phyloP scores from a whole-genome alignment of 92 coral and sea anemone species.

The Metridium senile region DNA sequence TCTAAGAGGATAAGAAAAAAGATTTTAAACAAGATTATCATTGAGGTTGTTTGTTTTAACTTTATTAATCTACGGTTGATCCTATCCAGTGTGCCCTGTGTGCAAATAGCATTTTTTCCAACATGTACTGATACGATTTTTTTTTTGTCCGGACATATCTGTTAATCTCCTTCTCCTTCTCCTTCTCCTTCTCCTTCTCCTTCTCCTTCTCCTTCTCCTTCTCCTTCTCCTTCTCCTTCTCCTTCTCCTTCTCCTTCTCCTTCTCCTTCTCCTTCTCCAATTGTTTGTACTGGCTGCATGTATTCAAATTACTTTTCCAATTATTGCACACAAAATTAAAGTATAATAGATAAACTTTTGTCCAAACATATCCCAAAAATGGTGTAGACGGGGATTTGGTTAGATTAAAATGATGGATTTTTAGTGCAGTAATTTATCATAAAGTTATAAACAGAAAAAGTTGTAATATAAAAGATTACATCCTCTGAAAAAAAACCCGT shows the following conservation, averaged over 20 bases:
- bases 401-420: no score
- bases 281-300: background rate
- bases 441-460: no score
- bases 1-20: background rate
- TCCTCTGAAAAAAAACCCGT: no score
- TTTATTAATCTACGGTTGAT: background rate
- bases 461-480: no score
- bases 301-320: no score
- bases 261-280: background rate
- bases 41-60: background rate
- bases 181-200: background rate
- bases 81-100: background rate
- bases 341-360: no score
- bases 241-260: background rate
- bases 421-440: no score
- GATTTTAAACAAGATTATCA: background rate
- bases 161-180: background rate
- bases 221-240: background rate
- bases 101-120: no score
- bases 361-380: no score
- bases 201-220: background rate
- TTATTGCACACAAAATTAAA: no score
- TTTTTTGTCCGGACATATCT: background rate
- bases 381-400: no score
- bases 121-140: no score